Base-by-base conservation (phyloP, 2,113 vertebrate species). In the Psephotus haematonotus region DNA sequence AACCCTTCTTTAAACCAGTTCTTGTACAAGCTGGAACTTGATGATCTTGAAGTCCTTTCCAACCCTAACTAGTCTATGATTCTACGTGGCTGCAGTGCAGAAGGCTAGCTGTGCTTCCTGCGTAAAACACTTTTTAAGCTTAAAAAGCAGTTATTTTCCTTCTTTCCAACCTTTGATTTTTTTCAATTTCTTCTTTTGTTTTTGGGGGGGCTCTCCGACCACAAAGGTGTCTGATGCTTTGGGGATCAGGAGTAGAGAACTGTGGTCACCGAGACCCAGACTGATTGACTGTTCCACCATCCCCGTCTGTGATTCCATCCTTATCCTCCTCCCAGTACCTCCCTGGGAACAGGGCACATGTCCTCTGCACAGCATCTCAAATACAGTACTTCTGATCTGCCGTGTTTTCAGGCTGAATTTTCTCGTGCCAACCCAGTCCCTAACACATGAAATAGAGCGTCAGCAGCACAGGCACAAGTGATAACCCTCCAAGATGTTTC, bases 111-210 rank as follows among this genome's bases (percentile, higher is more conserved):
- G 3, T 79, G 9, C n/a, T 92, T 94, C 47, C 46, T 59, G 9
- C 6, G 12, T 18, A 53, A 63, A 27, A 11, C 24, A 46, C 6
- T 46, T 79, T 64, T 63, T 55, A 65, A 82, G 18, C 7, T 67
- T 44, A 41, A 70, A 82, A 74, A 1, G 0, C 10, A 49, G 6
- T 28, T 67, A 24, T 44, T 91, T 44, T 91, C 77, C 41, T 86
- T 3, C 7, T 35, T 29, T 4, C 29, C 10, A 23, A 0, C 1
- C 6, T 2, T 4, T 12, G 44, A 27, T 37, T 2, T 27, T 69
- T 44, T 65, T 77, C 29, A n/a, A 15, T 25, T 57, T 63, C 77
- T 71, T 27, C 2, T 55, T 35, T 69, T 14, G 4, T 27, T 63
- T 78, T 82, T 39, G 29, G 67, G 33, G 37, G 15, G 49, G 19